phyloP scores from a whole-genome alignment of 2,888 invertebrate genomes.

The Malachius bipustulatus region DNA sequence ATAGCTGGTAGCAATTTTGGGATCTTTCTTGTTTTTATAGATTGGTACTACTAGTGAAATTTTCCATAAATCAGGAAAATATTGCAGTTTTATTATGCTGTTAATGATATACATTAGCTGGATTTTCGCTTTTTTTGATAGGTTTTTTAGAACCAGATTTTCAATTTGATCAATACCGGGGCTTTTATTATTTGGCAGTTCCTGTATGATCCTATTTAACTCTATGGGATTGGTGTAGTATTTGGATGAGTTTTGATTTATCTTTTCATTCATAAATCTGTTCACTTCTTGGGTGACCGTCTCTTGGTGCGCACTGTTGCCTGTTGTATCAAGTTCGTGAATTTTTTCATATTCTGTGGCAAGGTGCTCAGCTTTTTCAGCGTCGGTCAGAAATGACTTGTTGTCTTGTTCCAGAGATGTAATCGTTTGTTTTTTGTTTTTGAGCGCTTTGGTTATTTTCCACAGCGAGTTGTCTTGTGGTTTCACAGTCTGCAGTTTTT shows the following conservation, averaged over 20 bases:
- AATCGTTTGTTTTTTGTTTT: slow-evolving; percentile 7
- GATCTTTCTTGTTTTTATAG: too few relatives aligned
- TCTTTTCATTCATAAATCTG: too few relatives aligned
- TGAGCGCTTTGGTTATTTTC: slow-evolving; percentile 12
- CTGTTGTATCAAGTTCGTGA: not conserved
- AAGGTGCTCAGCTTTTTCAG: slow-evolving; percentile 10
- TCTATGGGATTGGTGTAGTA: not conserved
- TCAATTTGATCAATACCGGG: slow-evolving; percentile 15
- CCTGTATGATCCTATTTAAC: too few relatives aligned
- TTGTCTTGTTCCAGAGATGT: too few relatives aligned
- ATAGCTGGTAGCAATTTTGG: too few relatives aligned
- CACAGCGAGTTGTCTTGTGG: slow-evolving; percentile 14
- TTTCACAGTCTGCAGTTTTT: slow-evolving; percentile 8
- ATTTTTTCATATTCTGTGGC: too few relatives aligned
- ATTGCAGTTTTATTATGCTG: slow-evolving; percentile 15
- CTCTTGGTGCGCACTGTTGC: too few relatives aligned
- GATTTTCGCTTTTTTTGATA: slow-evolving; percentile 20
- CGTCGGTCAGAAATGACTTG: slow-evolving; percentile 4
- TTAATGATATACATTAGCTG: slow-evolving; percentile 21
- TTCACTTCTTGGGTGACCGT: too few relatives aligned
- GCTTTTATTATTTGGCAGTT: slow-evolving; percentile 17
- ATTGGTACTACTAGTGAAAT: too few relatives aligned
- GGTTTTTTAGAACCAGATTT: slow-evolving; percentile 18
- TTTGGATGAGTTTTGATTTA: not conserved
- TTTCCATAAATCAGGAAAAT: too few relatives aligned